Evolutionary conservation across 2,888 invertebrate genomes (phyloP).

Genomic region (Lordiphosa fenestrarum): DNA sequence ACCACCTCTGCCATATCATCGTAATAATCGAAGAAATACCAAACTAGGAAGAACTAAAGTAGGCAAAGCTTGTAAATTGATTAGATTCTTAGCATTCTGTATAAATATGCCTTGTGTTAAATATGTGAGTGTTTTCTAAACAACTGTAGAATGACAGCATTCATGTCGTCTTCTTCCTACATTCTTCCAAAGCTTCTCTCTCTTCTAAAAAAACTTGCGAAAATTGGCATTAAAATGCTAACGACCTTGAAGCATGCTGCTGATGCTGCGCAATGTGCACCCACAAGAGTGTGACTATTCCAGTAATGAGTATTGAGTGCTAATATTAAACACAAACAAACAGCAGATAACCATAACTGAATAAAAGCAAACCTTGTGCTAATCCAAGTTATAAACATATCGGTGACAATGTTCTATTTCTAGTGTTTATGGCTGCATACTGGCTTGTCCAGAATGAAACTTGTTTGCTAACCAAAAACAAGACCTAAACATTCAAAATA

Average conservation of each 20-base stretch:
- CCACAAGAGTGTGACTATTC: constrained; percentile 14
- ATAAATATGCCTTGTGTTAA: too few relatives aligned
- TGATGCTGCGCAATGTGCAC: constrained; percentile 13
- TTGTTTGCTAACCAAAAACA: constrained; percentile 18
- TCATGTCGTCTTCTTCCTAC: not conserved
- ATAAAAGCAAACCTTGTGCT: constrained; percentile 21
- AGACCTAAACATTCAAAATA: not conserved
- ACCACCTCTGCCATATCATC: too few relatives aligned
- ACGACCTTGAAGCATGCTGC: constrained; percentile 28
- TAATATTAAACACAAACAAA: constrained; percentile 35
- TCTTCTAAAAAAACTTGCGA: constrained; percentile 21
- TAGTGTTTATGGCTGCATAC: constrained; percentile 20
- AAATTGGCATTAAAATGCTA: constrained; percentile 29
- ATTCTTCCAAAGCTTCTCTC: constrained; percentile 1
- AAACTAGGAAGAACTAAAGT: too few relatives aligned
- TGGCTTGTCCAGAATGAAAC: constrained; percentile 22
- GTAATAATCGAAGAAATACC: too few relatives aligned
- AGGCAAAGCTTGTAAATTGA: too few relatives aligned
- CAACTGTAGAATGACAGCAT: not conserved
- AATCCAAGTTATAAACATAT: constrained; percentile 20
- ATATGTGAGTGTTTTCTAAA: too few relatives aligned
- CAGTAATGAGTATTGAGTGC: constrained; percentile 11
- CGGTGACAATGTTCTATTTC: constrained; percentile 32
- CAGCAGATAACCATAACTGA: not conserved
- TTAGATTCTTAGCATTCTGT: too few relatives aligned